Evolutionary conservation across 1,140 invertebrate genomes (phyloP), one percentile per base, ranked within the genome.

Genomic region (Drosophila punjabiensis): DNA sequence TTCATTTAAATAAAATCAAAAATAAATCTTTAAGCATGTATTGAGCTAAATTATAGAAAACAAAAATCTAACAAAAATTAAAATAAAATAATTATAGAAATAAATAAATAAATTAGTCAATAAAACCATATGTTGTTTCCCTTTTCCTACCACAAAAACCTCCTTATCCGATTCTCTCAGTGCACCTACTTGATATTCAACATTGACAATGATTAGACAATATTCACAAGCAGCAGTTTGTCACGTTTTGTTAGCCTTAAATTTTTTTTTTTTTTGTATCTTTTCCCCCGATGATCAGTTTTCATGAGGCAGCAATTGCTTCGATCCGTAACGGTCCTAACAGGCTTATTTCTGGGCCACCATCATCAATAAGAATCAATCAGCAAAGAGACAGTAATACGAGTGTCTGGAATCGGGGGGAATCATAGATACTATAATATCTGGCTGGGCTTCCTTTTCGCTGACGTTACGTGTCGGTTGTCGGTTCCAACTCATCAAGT

Each of bases 401-500:
- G n/a, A n/a, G 11, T 33, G 32, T 39, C 30, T 32, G 30, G 37
- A n/a, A 14, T 33, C 30, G 7, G 5, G 30, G 30, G 24, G 24
- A 2, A 24, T 24, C 3, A 24, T 24, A 24, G 24, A 24, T 24
- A 0, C 18, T 24, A 13, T 37, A 9, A 14, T 24, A 35, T 18
- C 50, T 18, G 24, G 48, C 14, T 16, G 41, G 9, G 16, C 32
- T 39, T 47, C 52, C 35, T 65, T 64, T 50, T 11, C 24, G 37
- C 37, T 53, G 32, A 41, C 62, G 33, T 39, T 45, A 41, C 58
- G 43, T 47, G 43, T 47, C 74, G 56, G 78, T 88, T 47, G 43
- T 47, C 74, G 56, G 78, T 88, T 89, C 74, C 85, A 89, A 65
- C 63, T 76, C 85, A 88, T 90, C 85, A 89, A 70, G 74, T 85